A percentile compares a stretch with the other conserved stretches of the same genome.
Evolutionary conservation across 2,888 invertebrate species (phyloP).

Genomic region (Phlogophora meticulosa): DNA sequence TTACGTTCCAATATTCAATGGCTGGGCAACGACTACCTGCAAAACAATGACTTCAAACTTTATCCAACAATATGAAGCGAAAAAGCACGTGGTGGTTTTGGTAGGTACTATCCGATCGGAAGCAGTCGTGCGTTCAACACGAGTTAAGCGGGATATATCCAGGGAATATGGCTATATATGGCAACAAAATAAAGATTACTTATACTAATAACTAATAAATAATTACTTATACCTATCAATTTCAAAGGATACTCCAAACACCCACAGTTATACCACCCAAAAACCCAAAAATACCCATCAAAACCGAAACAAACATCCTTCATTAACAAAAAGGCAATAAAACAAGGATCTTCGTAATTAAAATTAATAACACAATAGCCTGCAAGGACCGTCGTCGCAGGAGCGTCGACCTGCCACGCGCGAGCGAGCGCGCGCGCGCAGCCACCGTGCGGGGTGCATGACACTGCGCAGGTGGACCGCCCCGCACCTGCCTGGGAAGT

Average conservation of each 20-base stretch:
- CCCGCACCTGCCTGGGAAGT: slow-evolving; percentile 70
- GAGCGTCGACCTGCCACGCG: slow-evolving; percentile 80
- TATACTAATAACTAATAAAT: background rate
- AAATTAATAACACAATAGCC: slow-evolving; percentile 62
- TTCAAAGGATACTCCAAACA: background rate
- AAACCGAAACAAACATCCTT: slow-evolving; percentile 25
- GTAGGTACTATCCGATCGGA: background rate
- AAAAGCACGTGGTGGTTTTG: slow-evolving; percentile 14
- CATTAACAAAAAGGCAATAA: slow-evolving; percentile 36
- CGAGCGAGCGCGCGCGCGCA: slow-evolving; percentile 82
- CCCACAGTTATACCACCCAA: background rate
- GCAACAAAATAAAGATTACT: background rate
- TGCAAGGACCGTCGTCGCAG: slow-evolving; percentile 63
- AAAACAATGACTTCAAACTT: background rate
- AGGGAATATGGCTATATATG: background rate
- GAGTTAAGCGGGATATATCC: background rate
- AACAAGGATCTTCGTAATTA: slow-evolving; percentile 56
- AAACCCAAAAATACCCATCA: slow-evolving; percentile 1
- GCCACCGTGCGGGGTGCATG: slow-evolving; percentile 85
- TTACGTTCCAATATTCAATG: background rate
- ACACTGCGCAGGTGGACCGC: slow-evolving; percentile 70
- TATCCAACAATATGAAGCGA: background rate
- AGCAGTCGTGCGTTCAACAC: background rate
- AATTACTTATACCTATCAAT: background rate
- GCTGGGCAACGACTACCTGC: background rate